Evolutionary conservation across 2,888 invertebrate genomes (phyloP).

Genomic region (Ochlodes sylvanus): DNA sequence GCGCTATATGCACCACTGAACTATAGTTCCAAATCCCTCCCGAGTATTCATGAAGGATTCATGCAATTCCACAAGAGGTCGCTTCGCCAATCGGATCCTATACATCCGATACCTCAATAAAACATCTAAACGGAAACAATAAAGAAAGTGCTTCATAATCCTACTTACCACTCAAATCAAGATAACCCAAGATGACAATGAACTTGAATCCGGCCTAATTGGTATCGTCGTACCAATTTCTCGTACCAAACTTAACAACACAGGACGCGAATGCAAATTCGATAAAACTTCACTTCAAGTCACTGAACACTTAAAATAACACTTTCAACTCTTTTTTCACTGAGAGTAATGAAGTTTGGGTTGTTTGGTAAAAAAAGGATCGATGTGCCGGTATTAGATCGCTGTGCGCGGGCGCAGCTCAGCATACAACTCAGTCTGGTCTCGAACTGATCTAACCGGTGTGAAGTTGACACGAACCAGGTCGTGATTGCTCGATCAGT

Average conservation of each 20-base stretch:
- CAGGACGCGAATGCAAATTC: constrained; percentile 56
- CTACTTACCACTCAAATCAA: constrained; percentile 73
- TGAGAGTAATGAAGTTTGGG: constrained; percentile 38
- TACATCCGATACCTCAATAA: constrained; percentile 13
- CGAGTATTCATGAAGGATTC: constrained; percentile 20
- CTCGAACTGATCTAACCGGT: constrained; percentile 81
- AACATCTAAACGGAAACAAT: constrained; percentile 54
- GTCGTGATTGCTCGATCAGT: constrained; percentile 55
- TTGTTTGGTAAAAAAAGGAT: constrained; percentile 55
- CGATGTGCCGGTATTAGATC: constrained; percentile 55
- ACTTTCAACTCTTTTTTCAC: constrained; percentile 32
- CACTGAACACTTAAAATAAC: constrained; percentile 33
- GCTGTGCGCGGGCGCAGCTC: constrained; percentile 67
- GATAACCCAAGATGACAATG: constrained; percentile 70
- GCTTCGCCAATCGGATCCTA: constrained; percentile 15
- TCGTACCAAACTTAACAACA: constrained; percentile 55
- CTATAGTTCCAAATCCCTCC: constrained; percentile 3
- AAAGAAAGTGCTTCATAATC: constrained; percentile 54
- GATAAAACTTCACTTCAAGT: constrained; percentile 41
- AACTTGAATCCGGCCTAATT: constrained; percentile 68
- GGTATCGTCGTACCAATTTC: constrained; percentile 65
- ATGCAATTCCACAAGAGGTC: constrained; percentile 32
- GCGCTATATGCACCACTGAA: background rate
- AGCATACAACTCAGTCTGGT: constrained; percentile 51
- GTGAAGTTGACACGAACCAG: constrained; percentile 68